Conservation (phyloP, 2,888 invertebrate genomes). For the Microctonus aethiopoides region DNA sequence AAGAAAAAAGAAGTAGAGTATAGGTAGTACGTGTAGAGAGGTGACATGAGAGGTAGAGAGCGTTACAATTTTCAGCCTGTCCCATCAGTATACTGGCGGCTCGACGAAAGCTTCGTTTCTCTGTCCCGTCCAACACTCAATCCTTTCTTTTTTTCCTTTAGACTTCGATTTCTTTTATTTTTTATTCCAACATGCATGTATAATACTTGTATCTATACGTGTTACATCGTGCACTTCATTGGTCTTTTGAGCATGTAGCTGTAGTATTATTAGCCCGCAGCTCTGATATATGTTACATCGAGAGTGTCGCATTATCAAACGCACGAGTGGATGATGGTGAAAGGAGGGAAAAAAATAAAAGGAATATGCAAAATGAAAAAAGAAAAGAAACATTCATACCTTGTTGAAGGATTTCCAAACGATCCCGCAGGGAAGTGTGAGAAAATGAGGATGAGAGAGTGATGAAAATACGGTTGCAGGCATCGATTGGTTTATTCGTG, state of each 20-base stretch:
- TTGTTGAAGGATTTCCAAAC: neutral
- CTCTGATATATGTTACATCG: neutral
- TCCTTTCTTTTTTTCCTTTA: neutral
- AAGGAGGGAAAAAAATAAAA: neutral
- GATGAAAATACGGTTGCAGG: neutral
- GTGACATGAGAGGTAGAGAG: slow-evolving; percentile 4
- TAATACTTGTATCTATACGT: too few species aligned
- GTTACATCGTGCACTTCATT: neutral
- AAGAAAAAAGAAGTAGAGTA: slow-evolving; percentile 26
- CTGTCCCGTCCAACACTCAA: neutral
- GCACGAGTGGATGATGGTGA: neutral
- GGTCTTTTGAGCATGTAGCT: neutral
- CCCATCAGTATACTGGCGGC: neutral
- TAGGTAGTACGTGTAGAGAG: neutral
- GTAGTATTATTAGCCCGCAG: neutral
- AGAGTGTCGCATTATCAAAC: neutral
- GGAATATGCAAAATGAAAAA: neutral
- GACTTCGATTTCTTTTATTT: neutral
- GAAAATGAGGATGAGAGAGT: neutral
- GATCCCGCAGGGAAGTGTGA: neutral
- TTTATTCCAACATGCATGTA: too few species aligned
- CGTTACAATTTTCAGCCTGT: neutral
- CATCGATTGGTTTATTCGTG: neutral
- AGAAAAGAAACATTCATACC: neutral
- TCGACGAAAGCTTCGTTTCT: neutral